Evolutionary conservation across 2,113 vertebrate species (phyloP).

Genomic region (Rhombomys opimus): DNA sequence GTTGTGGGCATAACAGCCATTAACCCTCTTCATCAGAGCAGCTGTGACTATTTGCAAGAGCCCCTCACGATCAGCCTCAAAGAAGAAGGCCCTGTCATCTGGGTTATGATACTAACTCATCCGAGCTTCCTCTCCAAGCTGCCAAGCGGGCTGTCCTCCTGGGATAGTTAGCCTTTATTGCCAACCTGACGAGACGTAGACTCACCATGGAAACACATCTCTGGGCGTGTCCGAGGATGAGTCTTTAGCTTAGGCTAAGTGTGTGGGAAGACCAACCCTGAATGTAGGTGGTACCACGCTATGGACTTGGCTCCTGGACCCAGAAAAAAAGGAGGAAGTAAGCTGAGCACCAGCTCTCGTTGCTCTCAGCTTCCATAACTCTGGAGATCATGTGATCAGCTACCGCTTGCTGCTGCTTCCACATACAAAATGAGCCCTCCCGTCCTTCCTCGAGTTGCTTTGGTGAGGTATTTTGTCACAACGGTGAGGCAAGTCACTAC

Average conservation of each 20-base stretch:
- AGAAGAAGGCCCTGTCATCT: background rate
- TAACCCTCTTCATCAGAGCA: background rate
- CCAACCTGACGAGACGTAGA: background rate
- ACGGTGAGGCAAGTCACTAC: background rate
- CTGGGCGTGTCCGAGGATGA: background rate
- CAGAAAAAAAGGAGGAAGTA: background rate
- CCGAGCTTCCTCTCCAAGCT: conserved; percentile 11
- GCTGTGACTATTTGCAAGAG: background rate
- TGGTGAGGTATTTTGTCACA: background rate
- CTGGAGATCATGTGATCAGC: background rate
- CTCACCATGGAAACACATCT: background rate
- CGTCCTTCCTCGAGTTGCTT: background rate
- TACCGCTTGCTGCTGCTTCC: background rate
- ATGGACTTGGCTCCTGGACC: background rate
- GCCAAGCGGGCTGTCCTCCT: background rate
- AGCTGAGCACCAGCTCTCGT: no score
- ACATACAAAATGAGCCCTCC: background rate
- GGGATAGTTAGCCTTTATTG: background rate
- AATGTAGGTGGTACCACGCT: background rate
- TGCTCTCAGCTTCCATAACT: background rate
- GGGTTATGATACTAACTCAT: no score
- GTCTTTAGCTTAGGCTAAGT: background rate
- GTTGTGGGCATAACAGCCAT: background rate
- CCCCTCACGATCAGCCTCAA: background rate
- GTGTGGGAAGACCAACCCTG: background rate